phyloP scores from a whole-genome alignment of 1,140 invertebrate species.

The Trypoxylus dichotomus region DNA sequence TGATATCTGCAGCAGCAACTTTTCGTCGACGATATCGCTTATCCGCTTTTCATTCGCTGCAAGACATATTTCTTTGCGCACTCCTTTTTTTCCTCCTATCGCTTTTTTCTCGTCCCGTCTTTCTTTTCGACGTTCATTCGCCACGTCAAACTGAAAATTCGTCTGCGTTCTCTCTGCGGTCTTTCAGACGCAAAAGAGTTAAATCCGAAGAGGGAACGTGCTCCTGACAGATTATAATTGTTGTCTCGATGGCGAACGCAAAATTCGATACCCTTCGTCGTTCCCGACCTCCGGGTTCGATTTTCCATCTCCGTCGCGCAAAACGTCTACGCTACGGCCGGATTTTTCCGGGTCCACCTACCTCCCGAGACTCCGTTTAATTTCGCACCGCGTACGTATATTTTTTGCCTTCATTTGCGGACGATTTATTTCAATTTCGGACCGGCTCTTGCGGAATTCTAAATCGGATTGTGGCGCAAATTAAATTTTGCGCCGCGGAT shows the following conservation, averaged over 20 bases:
- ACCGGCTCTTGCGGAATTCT: neutral
- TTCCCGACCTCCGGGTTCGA: neutral
- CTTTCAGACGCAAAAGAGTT: constrained; percentile 17
- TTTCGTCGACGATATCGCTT: constrained; percentile 5
- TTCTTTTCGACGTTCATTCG: neutral
- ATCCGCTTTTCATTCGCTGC: constrained; percentile 10
- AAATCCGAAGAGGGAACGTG: constrained; percentile 6
- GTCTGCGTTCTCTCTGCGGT: neutral
- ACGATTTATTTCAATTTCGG: constrained; percentile 12
- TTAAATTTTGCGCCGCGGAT: neutral
- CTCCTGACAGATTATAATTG: constrained; percentile 21
- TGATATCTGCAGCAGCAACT: neutral
- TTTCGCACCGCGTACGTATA: neutral
- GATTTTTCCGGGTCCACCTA: neutral
- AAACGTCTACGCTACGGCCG: neutral
- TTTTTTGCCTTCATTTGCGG: constrained; percentile 25
- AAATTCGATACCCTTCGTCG: neutral
- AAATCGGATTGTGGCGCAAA: constrained; percentile 17
- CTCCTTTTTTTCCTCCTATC: neutral
- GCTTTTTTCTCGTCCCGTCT: neutral
- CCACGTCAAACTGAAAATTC: neutral
- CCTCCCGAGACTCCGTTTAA: constrained; percentile 12
- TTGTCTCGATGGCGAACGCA: neutral
- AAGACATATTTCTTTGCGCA: neutral
- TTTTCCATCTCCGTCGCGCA: neutral